Conservation (phyloP, 2,888 invertebrate genomes). For the Ischnus inquisitorius region DNA sequence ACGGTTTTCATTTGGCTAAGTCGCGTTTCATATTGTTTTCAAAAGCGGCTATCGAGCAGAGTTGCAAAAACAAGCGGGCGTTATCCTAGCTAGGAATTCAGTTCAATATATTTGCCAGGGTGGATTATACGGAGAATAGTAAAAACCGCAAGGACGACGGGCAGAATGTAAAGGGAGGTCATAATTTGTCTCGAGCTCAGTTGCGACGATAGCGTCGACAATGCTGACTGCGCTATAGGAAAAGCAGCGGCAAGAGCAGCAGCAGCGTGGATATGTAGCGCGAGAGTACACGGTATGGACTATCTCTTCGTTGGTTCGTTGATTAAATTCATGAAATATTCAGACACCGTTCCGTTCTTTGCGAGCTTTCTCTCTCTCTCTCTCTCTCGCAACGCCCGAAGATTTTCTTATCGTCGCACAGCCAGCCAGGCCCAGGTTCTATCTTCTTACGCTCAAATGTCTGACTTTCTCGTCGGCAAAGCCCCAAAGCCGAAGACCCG, state of each 20-base stretch:
- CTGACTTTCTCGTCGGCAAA: background rate
- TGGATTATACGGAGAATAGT: background rate
- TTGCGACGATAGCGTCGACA: slow-evolving; percentile 31
- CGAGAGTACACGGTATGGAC: slow-evolving; percentile 21
- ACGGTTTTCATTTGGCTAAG: background rate
- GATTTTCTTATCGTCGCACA: slow-evolving; percentile 51
- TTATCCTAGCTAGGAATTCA: background rate
- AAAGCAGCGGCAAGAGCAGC: slow-evolving; percentile 7
- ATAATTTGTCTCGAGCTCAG: slow-evolving; percentile 36
- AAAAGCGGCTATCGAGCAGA: background rate
- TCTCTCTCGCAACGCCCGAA: slow-evolving; percentile 27
- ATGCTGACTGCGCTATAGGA: slow-evolving; percentile 41
- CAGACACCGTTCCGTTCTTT: slow-evolving; percentile 53
- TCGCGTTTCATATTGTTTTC: background rate
- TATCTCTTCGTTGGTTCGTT: slow-evolving; percentile 40
- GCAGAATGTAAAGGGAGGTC: background rate
- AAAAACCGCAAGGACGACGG: slow-evolving; percentile 21
- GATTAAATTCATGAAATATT: slow-evolving; percentile 71
- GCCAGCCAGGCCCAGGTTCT: slow-evolving; percentile 19
- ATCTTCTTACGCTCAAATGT: slow-evolving; percentile 25
- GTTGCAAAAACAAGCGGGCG: background rate
- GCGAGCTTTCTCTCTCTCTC: slow-evolving; percentile 18
- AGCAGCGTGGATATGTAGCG: slow-evolving; percentile 24
- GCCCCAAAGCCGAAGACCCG: slow-evolving; percentile 10
- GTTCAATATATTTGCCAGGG: slow-evolving; percentile 7